Evolutionary conservation across 2,113 vertebrate species (phyloP).

Genomic region (Strigops habroptila): DNA sequence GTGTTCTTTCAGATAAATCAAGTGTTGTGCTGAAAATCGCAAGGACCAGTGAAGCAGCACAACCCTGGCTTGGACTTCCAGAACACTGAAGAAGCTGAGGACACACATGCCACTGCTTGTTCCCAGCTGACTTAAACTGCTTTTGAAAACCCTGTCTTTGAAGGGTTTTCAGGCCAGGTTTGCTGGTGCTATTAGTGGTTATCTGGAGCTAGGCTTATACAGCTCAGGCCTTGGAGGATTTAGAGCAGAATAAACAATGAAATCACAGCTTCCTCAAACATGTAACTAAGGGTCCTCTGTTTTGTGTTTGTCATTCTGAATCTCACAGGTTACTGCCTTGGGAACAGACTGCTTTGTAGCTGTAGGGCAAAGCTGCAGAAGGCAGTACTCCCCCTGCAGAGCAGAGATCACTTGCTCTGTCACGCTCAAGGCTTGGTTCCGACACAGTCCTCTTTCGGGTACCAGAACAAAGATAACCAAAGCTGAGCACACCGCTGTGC

Average conservation of each 20-base stretch:
- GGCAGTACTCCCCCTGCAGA: not conserved
- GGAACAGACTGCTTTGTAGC: not conserved
- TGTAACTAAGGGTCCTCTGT: not conserved
- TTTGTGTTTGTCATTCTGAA: not conserved
- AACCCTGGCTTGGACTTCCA: not conserved
- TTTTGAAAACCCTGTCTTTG: not conserved
- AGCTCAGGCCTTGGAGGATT: not conserved
- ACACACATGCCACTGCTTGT: not conserved
- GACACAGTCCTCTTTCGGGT: accelerated
- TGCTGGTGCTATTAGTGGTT: not conserved
- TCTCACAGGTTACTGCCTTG: not conserved
- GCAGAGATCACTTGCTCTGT: accelerated
- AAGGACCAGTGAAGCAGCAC: not conserved
- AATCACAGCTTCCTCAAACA: not conserved
- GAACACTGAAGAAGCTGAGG: not conserved
- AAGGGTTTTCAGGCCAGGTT: not conserved
- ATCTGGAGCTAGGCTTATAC: not conserved
- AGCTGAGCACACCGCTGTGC: not conserved
- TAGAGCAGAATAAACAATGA: not conserved
- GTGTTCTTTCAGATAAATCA: not conserved
- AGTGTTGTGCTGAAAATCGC: not conserved
- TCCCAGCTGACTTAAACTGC: not conserved
- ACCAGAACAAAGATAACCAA: not conserved
- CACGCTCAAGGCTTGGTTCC: not conserved
- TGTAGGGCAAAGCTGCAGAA: not conserved